Evolutionary conservation across 2,888 invertebrate species (phyloP).

Genomic region (Nineta flava): DNA sequence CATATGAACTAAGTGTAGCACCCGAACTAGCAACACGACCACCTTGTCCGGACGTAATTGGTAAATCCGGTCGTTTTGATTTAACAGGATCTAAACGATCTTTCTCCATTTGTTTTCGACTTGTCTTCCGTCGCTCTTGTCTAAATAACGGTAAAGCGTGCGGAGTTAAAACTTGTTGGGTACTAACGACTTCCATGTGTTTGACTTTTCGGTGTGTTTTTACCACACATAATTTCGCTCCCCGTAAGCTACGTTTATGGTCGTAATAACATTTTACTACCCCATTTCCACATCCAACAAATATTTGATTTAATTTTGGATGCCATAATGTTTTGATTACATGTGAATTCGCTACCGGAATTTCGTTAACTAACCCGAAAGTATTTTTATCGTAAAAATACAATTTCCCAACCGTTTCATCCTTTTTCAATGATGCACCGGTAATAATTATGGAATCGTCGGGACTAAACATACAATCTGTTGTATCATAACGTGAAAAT

Average conservation of each 20-base stretch:
- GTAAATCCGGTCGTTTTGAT: slow-evolving; percentile 66
- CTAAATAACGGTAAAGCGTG: slow-evolving; percentile 91
- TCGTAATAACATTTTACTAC: slow-evolving; percentile 83
- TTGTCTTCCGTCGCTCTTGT: slow-evolving; percentile 76
- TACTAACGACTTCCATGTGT: slow-evolving; percentile 72
- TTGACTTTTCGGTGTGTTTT: slow-evolving; percentile 66
- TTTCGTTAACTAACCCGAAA: slow-evolving; percentile 53
- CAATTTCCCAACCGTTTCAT: slow-evolving; percentile 44
- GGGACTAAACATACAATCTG: slow-evolving; percentile 78
- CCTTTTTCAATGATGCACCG: slow-evolving; percentile 62
- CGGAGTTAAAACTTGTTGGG: slow-evolving; percentile 89
- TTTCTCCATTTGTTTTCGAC: slow-evolving; percentile 81
- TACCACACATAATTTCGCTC: slow-evolving; percentile 78
- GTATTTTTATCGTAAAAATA: slow-evolving; percentile 67
- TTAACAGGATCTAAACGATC: slow-evolving; percentile 76
- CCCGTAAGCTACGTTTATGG: slow-evolving; percentile 67
- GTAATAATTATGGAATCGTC: slow-evolving; percentile 81
- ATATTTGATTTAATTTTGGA: slow-evolving; percentile 92
- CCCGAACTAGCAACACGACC: slow-evolving; percentile 90
- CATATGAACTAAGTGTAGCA: slow-evolving; percentile 89
- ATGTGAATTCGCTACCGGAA: slow-evolving; percentile 64
- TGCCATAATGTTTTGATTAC: slow-evolving; percentile 90
- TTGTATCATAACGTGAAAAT: slow-evolving; percentile 71
- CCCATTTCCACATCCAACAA: slow-evolving; percentile 85
- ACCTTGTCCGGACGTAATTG: slow-evolving; percentile 80